Evolutionary conservation across 2,113 vertebrate genomes (phyloP).

Genomic region (Symphodus melops): DNA sequence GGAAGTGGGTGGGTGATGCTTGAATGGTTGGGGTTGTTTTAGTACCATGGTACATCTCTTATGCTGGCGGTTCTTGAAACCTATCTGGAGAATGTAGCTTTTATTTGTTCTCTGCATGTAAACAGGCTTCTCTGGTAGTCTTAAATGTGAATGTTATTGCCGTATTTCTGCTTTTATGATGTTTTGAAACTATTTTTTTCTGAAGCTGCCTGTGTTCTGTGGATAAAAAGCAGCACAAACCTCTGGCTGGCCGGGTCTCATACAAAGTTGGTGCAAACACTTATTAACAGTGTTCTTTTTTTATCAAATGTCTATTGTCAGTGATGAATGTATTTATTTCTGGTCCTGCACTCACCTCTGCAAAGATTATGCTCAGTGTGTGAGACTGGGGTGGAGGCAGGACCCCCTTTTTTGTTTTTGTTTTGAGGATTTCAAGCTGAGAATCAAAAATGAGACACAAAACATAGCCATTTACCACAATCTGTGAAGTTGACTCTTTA

Average conservation of each 20-base stretch:
- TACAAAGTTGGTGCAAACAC: conserved; percentile 96
- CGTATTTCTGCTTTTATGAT: conserved; percentile 57
- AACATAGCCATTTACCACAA: conserved; percentile 94
- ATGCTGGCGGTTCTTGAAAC: conserved; percentile 60
- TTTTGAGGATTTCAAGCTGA: conserved; percentile 83
- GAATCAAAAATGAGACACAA: conserved; percentile 86
- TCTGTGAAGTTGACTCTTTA: conserved; percentile 88
- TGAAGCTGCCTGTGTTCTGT: conserved; percentile 67
- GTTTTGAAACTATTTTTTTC: conserved; percentile 36
- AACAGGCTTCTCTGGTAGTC: conserved; percentile 73
- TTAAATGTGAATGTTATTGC: conserved; percentile 82
- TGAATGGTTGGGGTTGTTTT: conserved; percentile 39
- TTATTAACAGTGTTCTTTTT: conserved; percentile 95
- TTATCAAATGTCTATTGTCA: conserved; percentile 95
- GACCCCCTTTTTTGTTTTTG: conserved; percentile 62
- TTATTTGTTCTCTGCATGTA: conserved; percentile 71
- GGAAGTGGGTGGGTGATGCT: conserved; percentile 47
- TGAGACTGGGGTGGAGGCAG: conserved; percentile 80
- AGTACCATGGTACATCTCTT: conserved; percentile 61
- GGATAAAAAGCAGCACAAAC: conserved; percentile 72
- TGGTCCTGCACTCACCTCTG: conserved; percentile 89
- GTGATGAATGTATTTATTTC: conserved; percentile 99
- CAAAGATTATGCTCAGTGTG: conserved; percentile 85
- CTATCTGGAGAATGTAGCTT: conserved; percentile 68
- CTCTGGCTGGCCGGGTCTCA: conserved; percentile 88